Percentiles rank a stretch among this genome's conserved stretches.
Conservation (phyloP, 2,113 vertebrate species). For the Pelodiscus sinensis region DNA sequence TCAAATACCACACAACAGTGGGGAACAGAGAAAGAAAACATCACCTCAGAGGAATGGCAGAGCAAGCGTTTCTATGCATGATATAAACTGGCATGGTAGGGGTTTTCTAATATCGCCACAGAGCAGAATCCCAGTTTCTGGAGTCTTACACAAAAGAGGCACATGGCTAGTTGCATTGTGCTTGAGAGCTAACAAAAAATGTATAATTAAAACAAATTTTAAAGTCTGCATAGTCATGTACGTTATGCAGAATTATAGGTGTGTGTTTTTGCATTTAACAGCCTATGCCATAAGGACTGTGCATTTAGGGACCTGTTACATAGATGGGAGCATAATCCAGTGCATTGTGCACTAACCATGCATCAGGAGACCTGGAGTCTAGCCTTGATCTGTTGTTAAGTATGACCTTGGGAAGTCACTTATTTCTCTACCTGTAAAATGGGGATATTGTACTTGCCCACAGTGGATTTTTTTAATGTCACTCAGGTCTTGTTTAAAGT, state of each 20-base stretch:
- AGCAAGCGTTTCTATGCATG: accelerated
- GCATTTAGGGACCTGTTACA: accelerated
- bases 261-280: accelerated
- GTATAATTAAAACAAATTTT: accelerated
- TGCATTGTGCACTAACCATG: accelerated
- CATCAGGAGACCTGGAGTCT: accelerated
- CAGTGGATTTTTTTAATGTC: neutral
- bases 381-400: accelerated
- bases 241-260: accelerated
- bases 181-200: accelerated
- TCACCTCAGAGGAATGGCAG: accelerated
- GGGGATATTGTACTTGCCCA: neutral
- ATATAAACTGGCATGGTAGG: accelerated
- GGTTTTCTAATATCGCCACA: accelerated
- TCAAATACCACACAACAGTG: neutral
- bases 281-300: neutral
- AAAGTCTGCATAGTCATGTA: accelerated
- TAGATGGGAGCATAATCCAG: accelerated
- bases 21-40: neutral
- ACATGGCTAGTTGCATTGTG: neutral
- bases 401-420: neutral
- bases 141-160: neutral
- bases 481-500: too few relatives aligned
- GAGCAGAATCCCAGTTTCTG: accelerated
- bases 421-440: neutral